Conservation (phyloP, 2,113 vertebrate species). For the Oriolus oriolus region DNA sequence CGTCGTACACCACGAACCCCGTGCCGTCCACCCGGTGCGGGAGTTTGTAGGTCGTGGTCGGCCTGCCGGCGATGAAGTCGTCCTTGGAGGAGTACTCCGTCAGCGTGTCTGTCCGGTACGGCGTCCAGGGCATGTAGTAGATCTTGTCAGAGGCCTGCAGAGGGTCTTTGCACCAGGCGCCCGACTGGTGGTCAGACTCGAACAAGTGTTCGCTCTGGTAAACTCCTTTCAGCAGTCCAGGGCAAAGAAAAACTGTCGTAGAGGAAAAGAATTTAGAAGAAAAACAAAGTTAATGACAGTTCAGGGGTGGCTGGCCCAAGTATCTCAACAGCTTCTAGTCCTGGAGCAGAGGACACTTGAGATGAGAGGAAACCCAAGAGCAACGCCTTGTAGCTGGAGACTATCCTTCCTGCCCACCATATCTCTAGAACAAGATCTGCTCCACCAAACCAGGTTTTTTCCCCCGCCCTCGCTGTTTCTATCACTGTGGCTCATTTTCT, state of each 20-base stretch:
- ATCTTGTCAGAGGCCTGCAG: slow-evolving; percentile 98
- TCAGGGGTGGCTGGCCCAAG: background rate
- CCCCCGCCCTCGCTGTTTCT: background rate
- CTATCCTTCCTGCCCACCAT: background rate
- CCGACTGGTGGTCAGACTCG: slow-evolving; percentile 98
- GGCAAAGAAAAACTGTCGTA: slow-evolving; percentile 95
- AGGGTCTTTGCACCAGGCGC: slow-evolving; percentile 98
- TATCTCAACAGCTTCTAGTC: slow-evolving; percentile 3
- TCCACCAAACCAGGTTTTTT: background rate
- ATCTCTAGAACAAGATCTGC: slow-evolving; percentile 10
- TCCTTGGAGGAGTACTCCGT: slow-evolving; percentile 98
- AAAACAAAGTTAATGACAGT: slow-evolving; percentile 23
- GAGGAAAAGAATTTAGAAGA: slow-evolving; percentile 75
- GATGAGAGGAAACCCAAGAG: slow-evolving; percentile 20
- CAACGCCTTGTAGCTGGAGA: background rate
- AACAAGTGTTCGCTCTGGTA: slow-evolving; percentile 99
- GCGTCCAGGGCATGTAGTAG: slow-evolving; percentile 99
- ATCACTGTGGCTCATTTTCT: background rate
- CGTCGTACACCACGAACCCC: slow-evolving; percentile 95
- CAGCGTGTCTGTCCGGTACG: slow-evolving; percentile 91
- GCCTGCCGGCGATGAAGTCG: slow-evolving; percentile 94
- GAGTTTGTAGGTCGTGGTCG: slow-evolving; percentile 96
- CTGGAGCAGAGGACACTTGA: background rate
- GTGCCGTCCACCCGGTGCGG: slow-evolving; percentile 96
- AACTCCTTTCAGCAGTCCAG: slow-evolving; percentile 93